A percentile compares a stretch with the other conserved stretches of the same genome.
phyloP scores from a whole-genome alignment of 2,113 vertebrate genomes.

The Oriolus oriolus region DNA sequence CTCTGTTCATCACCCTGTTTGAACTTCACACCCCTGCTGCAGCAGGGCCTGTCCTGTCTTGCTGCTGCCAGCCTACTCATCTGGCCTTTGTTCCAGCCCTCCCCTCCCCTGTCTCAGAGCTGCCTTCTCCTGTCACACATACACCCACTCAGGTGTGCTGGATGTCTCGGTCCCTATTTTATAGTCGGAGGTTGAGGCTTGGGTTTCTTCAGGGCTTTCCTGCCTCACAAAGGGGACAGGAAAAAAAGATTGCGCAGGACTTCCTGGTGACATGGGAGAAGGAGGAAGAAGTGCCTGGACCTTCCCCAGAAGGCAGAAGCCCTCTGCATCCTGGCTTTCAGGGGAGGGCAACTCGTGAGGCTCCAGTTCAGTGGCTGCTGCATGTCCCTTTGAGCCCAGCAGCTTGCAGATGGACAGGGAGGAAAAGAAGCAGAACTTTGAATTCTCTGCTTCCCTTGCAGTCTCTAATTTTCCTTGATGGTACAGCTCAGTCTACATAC shows the following conservation, averaged over 20 bases:
- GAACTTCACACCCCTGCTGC: not conserved
- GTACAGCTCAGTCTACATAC: not conserved
- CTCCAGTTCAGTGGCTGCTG: not conserved
- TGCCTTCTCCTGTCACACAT: not conserved
- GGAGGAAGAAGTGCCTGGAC: not conserved
- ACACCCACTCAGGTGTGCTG: not conserved
- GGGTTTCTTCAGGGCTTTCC: not conserved
- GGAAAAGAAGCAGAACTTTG: not conserved
- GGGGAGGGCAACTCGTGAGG: fast-evolving
- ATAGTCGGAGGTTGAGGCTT: not conserved
- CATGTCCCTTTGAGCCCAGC: not conserved
- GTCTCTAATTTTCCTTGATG: not conserved
- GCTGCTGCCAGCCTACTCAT: not conserved
- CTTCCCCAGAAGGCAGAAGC: not conserved
- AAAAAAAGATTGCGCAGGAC: fast-evolving
- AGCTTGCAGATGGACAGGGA: not conserved
- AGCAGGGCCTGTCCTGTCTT: not conserved
- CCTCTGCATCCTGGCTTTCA: not conserved
- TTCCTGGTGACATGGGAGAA: not conserved
- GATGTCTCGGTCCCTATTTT: fast-evolving
- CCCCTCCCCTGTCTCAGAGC: not conserved
- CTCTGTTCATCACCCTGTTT: not conserved
- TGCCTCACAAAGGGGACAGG: not conserved
- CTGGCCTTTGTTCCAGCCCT: not conserved
- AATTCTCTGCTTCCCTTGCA: not conserved